Percentiles rank a stretch among this genome's conserved stretches.
Conservation (phyloP, 2,888 invertebrate genomes). For the Bugulina stolonifera region DNA sequence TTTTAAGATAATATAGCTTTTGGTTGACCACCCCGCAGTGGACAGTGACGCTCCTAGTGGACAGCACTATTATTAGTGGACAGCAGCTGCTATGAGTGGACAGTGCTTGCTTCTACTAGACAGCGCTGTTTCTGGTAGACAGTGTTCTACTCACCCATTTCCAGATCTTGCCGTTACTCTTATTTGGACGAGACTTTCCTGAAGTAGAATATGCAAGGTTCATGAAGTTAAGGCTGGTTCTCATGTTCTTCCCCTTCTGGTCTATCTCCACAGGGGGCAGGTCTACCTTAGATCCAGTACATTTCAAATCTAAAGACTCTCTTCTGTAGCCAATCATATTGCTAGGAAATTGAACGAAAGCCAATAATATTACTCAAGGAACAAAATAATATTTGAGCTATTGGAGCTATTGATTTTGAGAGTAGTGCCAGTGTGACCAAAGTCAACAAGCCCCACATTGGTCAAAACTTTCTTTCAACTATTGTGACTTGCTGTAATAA, state of each 20-base stretch:
- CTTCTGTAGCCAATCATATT: not conserved
- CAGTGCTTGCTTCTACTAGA: not conserved
- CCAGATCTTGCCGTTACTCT: not conserved
- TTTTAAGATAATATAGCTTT: too few species aligned
- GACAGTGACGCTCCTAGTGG: too few species aligned
- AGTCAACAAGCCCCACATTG: too few species aligned
- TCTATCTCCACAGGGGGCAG: conserved; percentile 34
- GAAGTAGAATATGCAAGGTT: conserved; percentile 31
- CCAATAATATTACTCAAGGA: too few species aligned
- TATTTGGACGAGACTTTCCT: not conserved
- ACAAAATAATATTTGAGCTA: too few species aligned
- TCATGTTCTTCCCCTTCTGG: conserved; percentile 34
- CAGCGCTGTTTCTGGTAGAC: not conserved
- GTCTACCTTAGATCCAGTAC: conserved; percentile 16
- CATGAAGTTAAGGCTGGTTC: conserved; percentile 35
- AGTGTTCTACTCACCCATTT: not conserved
- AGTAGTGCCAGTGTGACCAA: too few species aligned
- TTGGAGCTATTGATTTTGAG: too few species aligned
- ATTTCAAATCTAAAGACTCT: not conserved
- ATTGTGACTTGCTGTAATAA: too few species aligned
- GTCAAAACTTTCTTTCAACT: too few species aligned
- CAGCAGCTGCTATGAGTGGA: too few species aligned
- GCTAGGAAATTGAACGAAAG: not conserved
- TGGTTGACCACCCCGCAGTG: too few species aligned
- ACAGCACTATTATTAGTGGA: too few species aligned